Evolutionary conservation across 37 sponge, comb jelly and placozoan genomes (phyloP), one percentile per base, ranked within the genome.

Genomic region (Eunapius fragilis): DNA sequence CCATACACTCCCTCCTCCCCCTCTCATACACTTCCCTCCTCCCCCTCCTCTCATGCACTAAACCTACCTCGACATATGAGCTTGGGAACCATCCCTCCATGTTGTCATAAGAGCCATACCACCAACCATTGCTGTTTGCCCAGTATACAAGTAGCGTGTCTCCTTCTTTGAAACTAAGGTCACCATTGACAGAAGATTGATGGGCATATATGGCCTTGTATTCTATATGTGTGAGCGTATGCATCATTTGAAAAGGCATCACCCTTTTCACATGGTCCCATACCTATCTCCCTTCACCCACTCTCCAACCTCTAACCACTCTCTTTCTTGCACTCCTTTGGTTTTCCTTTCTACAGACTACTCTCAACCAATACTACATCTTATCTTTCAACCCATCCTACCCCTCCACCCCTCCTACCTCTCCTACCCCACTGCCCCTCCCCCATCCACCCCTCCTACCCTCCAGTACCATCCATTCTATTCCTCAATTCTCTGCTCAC

Each of bases 21-120:
- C 67, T 74, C 22, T 58, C 33, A 76, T 79, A 41, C 27, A 4
- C 32, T 78, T 67, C 33, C 37, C 33, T 28, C 78, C 78, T 35
- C 25, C 71, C 31, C 36, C 34, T 71, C 30, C 6, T 58, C 31
- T 78, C 47, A 17, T 78, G 22, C 36, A 4, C 30, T 26, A 14
- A 48, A 28, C 67, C 30, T 68, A 96, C 96, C 94, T 96, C 96
- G 25, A 96, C 94, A 78, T 89, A 93, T 13, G 81, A 79, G 23
- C 94, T 90, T 38, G 96, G 96, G 76, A 96, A 96, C 94, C 94
- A 96, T 24, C 96, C 96, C 38, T 88, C 87, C 26, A n/a, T 71
- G 28, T 47, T 69, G 25, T 86, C 88, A 27, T 38, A 71, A 31
- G 90, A 48, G 3, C 96, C 96, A 75, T 84, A 88, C 96, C 96